Conservation (phyloP, 1,140 invertebrate species). For the Campoletis sonorensis region DNA sequence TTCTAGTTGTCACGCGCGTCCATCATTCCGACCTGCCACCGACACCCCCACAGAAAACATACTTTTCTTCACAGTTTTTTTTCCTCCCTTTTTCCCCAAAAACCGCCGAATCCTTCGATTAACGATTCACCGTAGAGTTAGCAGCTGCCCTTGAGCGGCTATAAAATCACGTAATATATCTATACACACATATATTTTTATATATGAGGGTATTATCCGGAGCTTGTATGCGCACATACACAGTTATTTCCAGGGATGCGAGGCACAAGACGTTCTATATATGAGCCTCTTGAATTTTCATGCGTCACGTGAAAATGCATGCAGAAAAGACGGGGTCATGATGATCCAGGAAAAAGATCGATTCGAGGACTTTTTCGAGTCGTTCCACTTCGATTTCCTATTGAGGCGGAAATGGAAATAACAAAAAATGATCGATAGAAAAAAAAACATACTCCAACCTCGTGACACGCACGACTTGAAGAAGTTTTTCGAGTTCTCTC, state of each 20-base stretch:
- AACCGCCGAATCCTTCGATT: constrained; percentile 41
- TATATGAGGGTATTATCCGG: background rate
- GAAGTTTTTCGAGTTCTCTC: background rate
- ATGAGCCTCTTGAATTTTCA: constrained; percentile 56
- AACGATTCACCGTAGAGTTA: constrained; percentile 40
- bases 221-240: constrained; percentile 46
- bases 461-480: background rate
- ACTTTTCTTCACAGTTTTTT: constrained; percentile 36
- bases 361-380: constrained; percentile 32
- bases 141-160: constrained; percentile 54
- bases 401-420: constrained; percentile 7
- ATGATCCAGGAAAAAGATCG: constrained; percentile 35
- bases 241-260: constrained; percentile 37
- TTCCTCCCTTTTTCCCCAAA: background rate
- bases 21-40: constrained; percentile 54
- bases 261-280: constrained; percentile 32
- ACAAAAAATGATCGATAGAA: constrained; percentile 41
- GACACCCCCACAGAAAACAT: constrained; percentile 34
- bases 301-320: constrained; percentile 51
- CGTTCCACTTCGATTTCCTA: constrained; percentile 36
- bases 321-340: constrained; percentile 19
- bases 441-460: background rate
- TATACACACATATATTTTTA: too few species aligned
- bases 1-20: constrained; percentile 55
- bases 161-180: constrained; percentile 15